phyloP scores from a whole-genome alignment of 2,113 vertebrate species.

The Hystrix brachyura region DNA sequence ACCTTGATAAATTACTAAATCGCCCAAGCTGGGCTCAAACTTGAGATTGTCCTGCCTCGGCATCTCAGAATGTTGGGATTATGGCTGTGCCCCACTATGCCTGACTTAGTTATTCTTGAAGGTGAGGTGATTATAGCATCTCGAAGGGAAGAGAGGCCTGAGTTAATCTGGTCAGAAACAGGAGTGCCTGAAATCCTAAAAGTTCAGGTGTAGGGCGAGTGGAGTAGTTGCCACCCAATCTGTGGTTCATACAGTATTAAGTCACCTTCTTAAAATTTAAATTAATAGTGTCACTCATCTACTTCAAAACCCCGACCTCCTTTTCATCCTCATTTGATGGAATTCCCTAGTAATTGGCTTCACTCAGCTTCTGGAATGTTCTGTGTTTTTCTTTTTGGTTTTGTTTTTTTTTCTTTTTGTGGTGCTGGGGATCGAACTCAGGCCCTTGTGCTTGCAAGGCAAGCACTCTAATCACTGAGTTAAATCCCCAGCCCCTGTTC shows the following conservation, averaged over 20 bases:
- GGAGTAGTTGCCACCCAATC: neutral
- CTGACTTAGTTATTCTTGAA: neutral
- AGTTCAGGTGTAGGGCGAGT: neutral
- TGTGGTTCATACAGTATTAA: neutral
- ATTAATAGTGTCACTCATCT: neutral
- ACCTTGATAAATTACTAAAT: neutral
- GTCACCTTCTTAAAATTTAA: neutral
- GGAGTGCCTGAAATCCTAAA: neutral
- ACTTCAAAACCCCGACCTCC: neutral
- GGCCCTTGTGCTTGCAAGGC: too few species aligned
- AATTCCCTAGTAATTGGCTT: neutral
- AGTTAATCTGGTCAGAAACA: neutral
- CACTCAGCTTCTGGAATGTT: constrained; percentile 1
- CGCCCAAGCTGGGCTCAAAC: neutral
- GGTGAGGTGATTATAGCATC: neutral
- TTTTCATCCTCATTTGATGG: neutral
- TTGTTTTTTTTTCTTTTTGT: too few species aligned
- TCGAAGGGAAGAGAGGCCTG: neutral
- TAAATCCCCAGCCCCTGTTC: too few species aligned
- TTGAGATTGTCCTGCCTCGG: neutral
- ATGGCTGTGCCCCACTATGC: neutral
- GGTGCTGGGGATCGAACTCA: too few species aligned
- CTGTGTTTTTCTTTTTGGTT: neutral
- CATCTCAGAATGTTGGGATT: neutral
- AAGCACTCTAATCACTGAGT: too few species aligned